These are phyloP conservation scores for Orthonyx spaldingii DNA, from an alignment of 2,113 vertebrate species.

Conservation along the genomic window DNA sequence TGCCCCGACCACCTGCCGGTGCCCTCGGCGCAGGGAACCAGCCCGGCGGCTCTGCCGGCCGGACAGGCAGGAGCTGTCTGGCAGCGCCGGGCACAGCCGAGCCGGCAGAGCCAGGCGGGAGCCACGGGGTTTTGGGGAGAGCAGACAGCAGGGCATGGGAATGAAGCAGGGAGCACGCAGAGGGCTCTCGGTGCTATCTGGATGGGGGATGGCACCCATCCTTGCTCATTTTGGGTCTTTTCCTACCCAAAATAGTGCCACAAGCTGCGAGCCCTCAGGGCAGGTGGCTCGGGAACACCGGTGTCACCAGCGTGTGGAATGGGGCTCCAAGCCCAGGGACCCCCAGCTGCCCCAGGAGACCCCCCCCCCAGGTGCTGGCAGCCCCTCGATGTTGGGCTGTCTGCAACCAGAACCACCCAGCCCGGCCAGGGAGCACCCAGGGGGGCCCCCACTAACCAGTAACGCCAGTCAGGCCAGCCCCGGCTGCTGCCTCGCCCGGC, in stretches of 20 bases:
- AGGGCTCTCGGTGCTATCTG: accelerated
- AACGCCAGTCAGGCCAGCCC: conserved; percentile 32
- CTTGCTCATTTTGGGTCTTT: background rate
- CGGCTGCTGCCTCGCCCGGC: background rate
- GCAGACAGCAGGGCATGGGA: accelerated
- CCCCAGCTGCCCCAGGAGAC: background rate
- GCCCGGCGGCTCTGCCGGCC: background rate
- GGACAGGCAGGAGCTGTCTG: conserved; percentile 6
- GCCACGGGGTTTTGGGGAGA: background rate
- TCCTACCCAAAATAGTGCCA: background rate
- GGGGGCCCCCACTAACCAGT: conserved; percentile 35
- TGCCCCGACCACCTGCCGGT: accelerated
- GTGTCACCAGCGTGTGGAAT: accelerated
- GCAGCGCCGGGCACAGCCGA: background rate
- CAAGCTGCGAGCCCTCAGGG: background rate
- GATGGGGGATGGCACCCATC: accelerated
- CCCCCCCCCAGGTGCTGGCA: background rate
- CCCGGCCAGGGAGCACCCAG: background rate
- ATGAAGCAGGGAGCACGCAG: background rate
- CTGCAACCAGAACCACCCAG: background rate
- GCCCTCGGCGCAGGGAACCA: background rate
- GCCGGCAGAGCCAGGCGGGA: background rate
- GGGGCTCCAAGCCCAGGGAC: background rate
- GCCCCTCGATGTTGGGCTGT: background rate
- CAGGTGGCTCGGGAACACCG: accelerated